phyloP scores from a whole-genome alignment of 37 sponge, comb jelly and placozoan species.

The Spongilla lacustris region DNA sequence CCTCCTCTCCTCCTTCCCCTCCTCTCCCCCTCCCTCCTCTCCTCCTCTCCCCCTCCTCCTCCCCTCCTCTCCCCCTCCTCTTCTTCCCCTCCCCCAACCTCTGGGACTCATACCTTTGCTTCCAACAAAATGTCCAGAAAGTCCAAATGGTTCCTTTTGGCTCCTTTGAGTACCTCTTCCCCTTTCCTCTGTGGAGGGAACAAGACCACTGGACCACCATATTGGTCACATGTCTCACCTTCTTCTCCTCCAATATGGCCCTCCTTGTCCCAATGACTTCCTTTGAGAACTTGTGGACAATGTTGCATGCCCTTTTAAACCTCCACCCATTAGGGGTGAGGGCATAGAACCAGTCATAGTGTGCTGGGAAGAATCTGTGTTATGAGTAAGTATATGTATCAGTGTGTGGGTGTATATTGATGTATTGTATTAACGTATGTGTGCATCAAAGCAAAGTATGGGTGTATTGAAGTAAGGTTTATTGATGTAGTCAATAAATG shows the following conservation, averaged over 20 bases:
- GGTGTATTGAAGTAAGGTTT: too few relatives aligned
- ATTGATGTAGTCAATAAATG: too few relatives aligned
- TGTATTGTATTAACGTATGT: too few relatives aligned
- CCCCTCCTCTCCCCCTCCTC: too few relatives aligned
- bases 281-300: slow-evolving; percentile 78
- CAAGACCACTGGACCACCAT: neutral
- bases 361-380: slow-evolving; percentile 56
- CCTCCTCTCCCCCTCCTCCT: too few relatives aligned
- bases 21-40: too few relatives aligned
- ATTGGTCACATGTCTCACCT: slow-evolving; percentile 12
- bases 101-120: slow-evolving; percentile 63
- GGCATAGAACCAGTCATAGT: slow-evolving; percentile 67
- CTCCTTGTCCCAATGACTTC: slow-evolving; percentile 68
- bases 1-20: neutral
- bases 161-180: slow-evolving; percentile 11
- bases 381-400: too few relatives aligned
- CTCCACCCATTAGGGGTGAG: slow-evolving; percentile 37
- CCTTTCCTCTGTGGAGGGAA: neutral
- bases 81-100: too few relatives aligned
- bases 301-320: slow-evolving; percentile 36
- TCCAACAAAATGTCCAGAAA: slow-evolving; percentile 76
- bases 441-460: too few relatives aligned
- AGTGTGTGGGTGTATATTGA: too few relatives aligned
- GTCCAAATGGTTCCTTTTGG: slow-evolving; percentile 65
- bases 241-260: slow-evolving; percentile 28